Evolutionary conservation across 2,888 invertebrate genomes (phyloP).

Genomic region (Parnassius mnemosyne): DNA sequence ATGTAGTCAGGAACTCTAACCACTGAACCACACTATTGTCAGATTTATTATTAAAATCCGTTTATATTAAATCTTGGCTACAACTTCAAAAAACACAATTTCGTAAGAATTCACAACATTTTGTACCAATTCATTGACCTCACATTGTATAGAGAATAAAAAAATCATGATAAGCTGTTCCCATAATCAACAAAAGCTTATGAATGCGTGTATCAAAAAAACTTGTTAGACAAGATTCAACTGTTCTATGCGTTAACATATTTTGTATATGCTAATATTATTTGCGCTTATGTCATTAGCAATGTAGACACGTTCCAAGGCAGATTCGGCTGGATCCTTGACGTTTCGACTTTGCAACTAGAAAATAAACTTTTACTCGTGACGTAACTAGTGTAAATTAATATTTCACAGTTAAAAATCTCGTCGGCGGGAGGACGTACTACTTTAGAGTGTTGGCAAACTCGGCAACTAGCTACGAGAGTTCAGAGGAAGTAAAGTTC

Average conservation of each 20-base stretch:
- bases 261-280: constrained; percentile 20
- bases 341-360: not conserved
- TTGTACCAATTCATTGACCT: no score
- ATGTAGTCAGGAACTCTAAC: no score
- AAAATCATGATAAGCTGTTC: no score
- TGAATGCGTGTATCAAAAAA: constrained; percentile 6
- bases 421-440: constrained; percentile 94
- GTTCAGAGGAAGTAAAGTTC: constrained; percentile 93
- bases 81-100: no score
- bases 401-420: constrained; percentile 87
- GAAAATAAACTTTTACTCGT: not conserved
- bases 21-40: no score
- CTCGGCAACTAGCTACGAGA: constrained; percentile 91
- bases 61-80: no score
- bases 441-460: constrained; percentile 95
- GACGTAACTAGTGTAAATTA: constrained; percentile 4
- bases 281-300: constrained; percentile 27
- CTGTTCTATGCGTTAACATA: constrained; percentile 15
- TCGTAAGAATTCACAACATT: no score
- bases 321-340: not conserved
- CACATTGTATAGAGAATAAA: no score
- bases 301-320: constrained; percentile 9
- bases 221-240: constrained; percentile 14
- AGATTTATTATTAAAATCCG: no score
- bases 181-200: no score